Percentiles rank a stretch among this genome's conserved stretches.
Evolutionary conservation across 2,888 invertebrate genomes (phyloP).

Genomic region (Lycophotia porphyrea): DNA sequence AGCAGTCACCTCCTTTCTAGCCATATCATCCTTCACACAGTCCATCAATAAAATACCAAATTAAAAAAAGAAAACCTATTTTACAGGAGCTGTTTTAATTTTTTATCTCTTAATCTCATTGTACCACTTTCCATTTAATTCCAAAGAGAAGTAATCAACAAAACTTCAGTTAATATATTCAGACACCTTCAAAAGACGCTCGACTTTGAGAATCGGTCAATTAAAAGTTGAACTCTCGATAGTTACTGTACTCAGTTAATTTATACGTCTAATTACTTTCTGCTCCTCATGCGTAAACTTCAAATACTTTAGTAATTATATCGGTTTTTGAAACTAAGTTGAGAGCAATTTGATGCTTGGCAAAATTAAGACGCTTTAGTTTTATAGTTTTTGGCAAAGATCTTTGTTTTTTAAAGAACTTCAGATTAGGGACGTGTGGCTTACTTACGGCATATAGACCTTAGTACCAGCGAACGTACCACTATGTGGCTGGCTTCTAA

Average conservation of each 20-base stretch:
- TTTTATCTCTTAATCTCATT: slow-evolving; percentile 11
- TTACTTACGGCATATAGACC: neutral
- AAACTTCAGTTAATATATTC: slow-evolving; percentile 47
- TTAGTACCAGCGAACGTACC: no score
- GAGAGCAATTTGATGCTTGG: slow-evolving; percentile 6
- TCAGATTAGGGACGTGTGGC: neutral
- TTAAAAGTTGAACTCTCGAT: slow-evolving; percentile 57
- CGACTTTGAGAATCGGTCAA: slow-evolving; percentile 54
- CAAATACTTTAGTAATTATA: slow-evolving; percentile 26
- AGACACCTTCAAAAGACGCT: slow-evolving; percentile 52
- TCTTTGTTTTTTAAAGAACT: neutral
- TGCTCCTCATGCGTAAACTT: slow-evolving; percentile 46
- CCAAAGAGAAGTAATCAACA: slow-evolving; percentile 45
- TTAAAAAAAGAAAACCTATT: no score
- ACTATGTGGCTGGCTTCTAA: neutral
- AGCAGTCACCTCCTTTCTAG: no score
- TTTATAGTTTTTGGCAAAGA: slow-evolving; percentile 4
- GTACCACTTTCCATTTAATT: slow-evolving; percentile 35
- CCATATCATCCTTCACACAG: no score
- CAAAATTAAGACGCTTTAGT: neutral
- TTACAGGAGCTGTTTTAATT: slow-evolving; percentile 13
- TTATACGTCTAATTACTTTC: slow-evolving; percentile 55
- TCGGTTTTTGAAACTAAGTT: slow-evolving; percentile 7
- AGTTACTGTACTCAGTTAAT: slow-evolving; percentile 40
- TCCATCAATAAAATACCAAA: no score